Percentiles rank a stretch among this genome's conserved stretches.
phyloP scores from a whole-genome alignment of 2,113 vertebrate genomes.

The Megalops atlanticus region DNA sequence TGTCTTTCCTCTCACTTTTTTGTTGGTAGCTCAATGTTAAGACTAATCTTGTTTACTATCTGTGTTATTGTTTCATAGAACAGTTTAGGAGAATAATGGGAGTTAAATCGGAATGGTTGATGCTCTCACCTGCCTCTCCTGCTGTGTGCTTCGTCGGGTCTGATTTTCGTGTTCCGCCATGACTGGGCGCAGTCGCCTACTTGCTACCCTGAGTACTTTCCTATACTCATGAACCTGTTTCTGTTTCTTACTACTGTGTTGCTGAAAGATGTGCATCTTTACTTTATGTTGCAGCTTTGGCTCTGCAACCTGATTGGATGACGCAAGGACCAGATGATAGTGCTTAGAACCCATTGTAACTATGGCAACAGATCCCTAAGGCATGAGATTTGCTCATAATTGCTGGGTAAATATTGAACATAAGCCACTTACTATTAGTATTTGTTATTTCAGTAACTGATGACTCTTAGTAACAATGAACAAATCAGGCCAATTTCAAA shows the following conservation, averaged over 20 bases:
- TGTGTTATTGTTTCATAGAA: constrained; percentile 57
- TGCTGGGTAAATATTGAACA: constrained; percentile 70
- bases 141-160: constrained; percentile 66
- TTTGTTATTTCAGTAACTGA: constrained; percentile 39
- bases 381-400: constrained; percentile 83
- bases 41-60: constrained; percentile 63
- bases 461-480: not conserved
- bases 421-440: constrained; percentile 31
- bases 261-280: constrained; percentile 90
- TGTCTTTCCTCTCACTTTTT: constrained; percentile 8
- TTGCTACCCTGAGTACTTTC: constrained; percentile 75
- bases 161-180: constrained; percentile 82
- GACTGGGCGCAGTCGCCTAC: constrained; percentile 77
- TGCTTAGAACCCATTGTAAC: constrained; percentile 89
- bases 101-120: constrained; percentile 73
- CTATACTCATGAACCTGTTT: constrained; percentile 79
- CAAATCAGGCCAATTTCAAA: not conserved
- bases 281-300: constrained; percentile 90
- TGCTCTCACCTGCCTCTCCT: constrained; percentile 87
- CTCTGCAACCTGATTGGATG: constrained; percentile 90
- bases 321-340: constrained; percentile 90
- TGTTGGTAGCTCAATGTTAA: constrained; percentile 51
- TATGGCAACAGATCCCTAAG: constrained; percentile 95
- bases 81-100: constrained; percentile 63
- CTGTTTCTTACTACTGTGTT: constrained; percentile 83